Percentiles rank a stretch among this genome's conserved stretches.
phyloP scores from a whole-genome alignment of 2,797 vertebrate species.

The Hydrocynus forskahlii region DNA sequence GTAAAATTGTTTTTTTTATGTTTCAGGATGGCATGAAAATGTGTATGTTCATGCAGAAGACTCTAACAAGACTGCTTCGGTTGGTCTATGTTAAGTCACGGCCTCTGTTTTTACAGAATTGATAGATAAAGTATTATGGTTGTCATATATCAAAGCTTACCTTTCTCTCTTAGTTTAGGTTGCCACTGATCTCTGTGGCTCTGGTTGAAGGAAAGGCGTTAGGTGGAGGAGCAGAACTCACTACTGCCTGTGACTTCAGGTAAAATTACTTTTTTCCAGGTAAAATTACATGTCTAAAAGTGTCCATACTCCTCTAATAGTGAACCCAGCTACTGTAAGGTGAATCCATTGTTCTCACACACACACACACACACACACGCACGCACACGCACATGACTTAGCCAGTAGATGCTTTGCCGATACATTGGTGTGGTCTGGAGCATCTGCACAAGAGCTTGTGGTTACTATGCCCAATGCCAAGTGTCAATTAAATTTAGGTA shows the following conservation, averaged over 20 bases:
- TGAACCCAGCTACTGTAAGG: too few species aligned
- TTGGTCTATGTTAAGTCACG: slow-evolving; percentile 63
- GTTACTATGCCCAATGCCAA: too few species aligned
- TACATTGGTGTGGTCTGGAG: too few species aligned
- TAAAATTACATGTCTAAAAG: neutral
- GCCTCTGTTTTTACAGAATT: neutral
- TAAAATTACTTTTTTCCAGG: slow-evolving; percentile 60
- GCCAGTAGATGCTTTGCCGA: too few species aligned
- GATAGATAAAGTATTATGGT: neutral
- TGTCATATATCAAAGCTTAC: slow-evolving; percentile 48
- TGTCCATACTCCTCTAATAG: too few species aligned
- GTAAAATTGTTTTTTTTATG: slow-evolving; percentile 20
- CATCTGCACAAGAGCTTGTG: too few species aligned
- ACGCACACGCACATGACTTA: too few species aligned
- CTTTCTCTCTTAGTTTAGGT: slow-evolving; percentile 73
- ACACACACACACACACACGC: too few species aligned
- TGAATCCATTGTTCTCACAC: too few species aligned
- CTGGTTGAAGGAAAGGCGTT: slow-evolving; percentile 90
- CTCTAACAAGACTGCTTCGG: slow-evolving; percentile 90
- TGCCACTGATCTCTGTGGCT: slow-evolving; percentile 92
- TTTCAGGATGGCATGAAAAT: slow-evolving; percentile 91
- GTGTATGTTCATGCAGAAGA: slow-evolving; percentile 97
- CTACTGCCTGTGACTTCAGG: slow-evolving; percentile 97
- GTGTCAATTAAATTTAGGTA: too few species aligned
- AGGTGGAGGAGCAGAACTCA: slow-evolving; percentile 92